Evolutionary conservation across 2,797 vertebrate species (phyloP).

Genomic region (Cyprinella venusta): DNA sequence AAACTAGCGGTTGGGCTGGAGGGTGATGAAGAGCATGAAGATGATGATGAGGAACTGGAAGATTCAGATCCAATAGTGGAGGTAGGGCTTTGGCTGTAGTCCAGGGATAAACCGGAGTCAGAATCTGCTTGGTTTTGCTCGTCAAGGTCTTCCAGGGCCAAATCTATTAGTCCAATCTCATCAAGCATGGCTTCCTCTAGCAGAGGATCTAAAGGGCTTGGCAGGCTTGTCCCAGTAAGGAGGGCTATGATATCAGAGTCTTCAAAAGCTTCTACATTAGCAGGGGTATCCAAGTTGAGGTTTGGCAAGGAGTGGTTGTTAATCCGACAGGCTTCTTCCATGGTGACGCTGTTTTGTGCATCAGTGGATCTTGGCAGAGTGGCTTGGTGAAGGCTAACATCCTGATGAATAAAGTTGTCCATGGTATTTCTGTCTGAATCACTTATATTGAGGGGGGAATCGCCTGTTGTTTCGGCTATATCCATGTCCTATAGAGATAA

Average conservation of each 20-base stretch:
- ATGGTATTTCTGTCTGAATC: constrained; percentile 60
- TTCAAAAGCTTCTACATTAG: constrained; percentile 77
- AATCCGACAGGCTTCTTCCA: constrained; percentile 1
- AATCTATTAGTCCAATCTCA: constrained; percentile 87
- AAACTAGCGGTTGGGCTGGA: constrained; percentile 75
- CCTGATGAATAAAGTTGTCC: constrained; percentile 76
- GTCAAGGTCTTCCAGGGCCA: constrained; percentile 84
- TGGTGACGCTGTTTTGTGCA: constrained; percentile 6
- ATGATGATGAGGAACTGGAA: constrained; percentile 78
- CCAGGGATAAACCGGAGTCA: constrained; percentile 93
- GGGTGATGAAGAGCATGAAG: constrained; percentile 74
- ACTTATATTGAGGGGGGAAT: constrained; percentile 68
- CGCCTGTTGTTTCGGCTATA: constrained; percentile 64
- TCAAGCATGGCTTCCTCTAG: constrained; percentile 83
- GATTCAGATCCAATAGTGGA: constrained; percentile 88
- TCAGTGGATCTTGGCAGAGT: constrained; percentile 66
- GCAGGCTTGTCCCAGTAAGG: constrained; percentile 72
- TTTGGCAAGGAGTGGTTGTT: constrained; percentile 46
- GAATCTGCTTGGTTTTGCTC: constrained; percentile 79
- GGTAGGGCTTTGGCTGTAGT: constrained; percentile 88
- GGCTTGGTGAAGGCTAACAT: constrained; percentile 80
- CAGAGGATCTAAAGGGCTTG: constrained; percentile 63
- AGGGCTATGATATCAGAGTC: constrained; percentile 81
- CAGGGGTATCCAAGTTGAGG: constrained; percentile 78
- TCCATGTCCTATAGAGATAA: constrained; percentile 80